phyloP scores from a whole-genome alignment of 30 jellyfish, hydroid and myxozoan species.

The Catostylus mosaicus region DNA sequence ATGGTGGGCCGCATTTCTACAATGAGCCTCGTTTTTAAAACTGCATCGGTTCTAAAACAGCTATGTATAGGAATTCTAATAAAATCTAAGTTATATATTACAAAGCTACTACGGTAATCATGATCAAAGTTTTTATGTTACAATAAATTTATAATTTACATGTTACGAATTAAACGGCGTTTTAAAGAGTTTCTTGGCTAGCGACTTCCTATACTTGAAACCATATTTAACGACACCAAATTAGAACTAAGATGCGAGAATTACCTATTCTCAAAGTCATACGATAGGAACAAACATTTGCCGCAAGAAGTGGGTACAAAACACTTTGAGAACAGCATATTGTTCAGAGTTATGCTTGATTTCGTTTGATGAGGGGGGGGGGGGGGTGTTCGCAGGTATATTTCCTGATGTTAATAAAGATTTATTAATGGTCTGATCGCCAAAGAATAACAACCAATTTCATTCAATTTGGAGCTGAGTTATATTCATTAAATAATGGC shows the following conservation, averaged over 20 bases:
- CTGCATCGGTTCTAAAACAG: conserved; percentile 20
- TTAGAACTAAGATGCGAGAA: neutral
- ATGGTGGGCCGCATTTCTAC: neutral
- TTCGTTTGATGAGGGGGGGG: no score
- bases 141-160: conserved; percentile 69
- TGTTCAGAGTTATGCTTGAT: no score
- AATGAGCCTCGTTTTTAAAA: conserved; percentile 11
- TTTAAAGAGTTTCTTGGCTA: neutral
- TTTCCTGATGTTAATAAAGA: no score
- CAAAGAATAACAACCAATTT: no score
- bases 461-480: no score
- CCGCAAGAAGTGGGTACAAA: no score
- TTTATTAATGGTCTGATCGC: no score
- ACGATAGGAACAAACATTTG: no score
- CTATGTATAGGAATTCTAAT: conserved; percentile 49
- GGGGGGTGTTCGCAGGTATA: no score
- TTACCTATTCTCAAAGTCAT: no score
- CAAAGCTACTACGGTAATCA: conserved; percentile 50
- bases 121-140: conserved; percentile 58
- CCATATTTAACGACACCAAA: neutral
- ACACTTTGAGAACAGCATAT: no score
- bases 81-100: conserved; percentile 70
- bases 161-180: conserved; percentile 18
- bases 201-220: conserved; percentile 2
- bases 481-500: no score